phyloP scores from a whole-genome alignment of 2,113 vertebrate genomes.

The Bufo bufo region DNA sequence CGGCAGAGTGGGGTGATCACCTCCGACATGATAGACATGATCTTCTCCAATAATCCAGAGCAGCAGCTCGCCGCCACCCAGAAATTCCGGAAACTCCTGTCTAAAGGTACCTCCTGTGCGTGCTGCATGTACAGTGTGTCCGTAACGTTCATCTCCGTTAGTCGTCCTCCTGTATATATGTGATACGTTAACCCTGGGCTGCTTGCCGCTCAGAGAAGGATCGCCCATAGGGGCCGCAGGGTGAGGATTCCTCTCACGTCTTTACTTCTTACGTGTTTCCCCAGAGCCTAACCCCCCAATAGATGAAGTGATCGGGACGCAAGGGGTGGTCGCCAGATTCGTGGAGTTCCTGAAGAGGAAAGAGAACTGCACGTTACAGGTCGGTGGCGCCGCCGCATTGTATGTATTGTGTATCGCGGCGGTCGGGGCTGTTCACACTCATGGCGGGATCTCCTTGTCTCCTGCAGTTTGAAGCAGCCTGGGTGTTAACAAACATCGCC shows the following conservation, averaged over 20 bases:
- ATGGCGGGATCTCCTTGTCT: not conserved
- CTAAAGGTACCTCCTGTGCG: constrained; percentile 82
- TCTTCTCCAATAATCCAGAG: constrained; percentile 92
- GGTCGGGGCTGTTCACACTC: not conserved
- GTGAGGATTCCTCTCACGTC: no score
- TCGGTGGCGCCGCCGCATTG: not conserved
- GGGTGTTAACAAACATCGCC: constrained; percentile 98
- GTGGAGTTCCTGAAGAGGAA: constrained; percentile 96
- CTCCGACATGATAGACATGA: constrained; percentile 98
- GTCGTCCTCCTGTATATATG: no score
- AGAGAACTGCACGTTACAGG: constrained; percentile 82
- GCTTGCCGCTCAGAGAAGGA: no score
- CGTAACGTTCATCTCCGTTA: not conserved
- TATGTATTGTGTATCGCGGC: not conserved
- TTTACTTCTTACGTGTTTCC: constrained; percentile 54
- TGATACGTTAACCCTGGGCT: no score
- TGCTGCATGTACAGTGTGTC: not conserved
- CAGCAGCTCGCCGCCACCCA: constrained; percentile 97
- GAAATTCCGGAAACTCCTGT: constrained; percentile 95
- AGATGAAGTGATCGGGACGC: constrained; percentile 94
- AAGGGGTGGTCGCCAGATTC: constrained; percentile 93
- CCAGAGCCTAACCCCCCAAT: constrained; percentile 97
- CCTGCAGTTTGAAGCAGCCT: constrained; percentile 94
- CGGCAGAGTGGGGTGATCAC: constrained; percentile 84
- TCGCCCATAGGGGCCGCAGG: no score